phyloP scores from a whole-genome alignment of 2,888 invertebrate species.

The Holacanthella duospinosa region DNA sequence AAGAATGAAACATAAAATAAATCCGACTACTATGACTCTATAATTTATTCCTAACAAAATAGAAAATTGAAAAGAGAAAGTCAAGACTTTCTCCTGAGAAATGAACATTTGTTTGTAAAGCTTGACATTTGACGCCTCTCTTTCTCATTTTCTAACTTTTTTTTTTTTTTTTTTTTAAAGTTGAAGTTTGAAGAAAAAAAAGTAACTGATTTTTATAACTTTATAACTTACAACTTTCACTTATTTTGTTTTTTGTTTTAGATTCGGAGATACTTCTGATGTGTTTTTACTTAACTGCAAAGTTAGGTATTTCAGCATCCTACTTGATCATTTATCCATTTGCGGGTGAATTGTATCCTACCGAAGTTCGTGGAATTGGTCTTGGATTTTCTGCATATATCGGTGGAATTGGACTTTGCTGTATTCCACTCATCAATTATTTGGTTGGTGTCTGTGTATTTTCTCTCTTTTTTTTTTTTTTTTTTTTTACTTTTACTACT shows the following conservation, averaged over 20 bases:
- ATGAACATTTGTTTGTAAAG: too few species aligned
- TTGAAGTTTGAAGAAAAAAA: not conserved
- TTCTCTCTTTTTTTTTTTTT: slow-evolving; percentile 7
- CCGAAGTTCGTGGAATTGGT: slow-evolving; percentile 75
- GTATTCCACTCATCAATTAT: slow-evolving; percentile 83
- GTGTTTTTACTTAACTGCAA: slow-evolving; percentile 57
- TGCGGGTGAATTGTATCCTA: slow-evolving; percentile 83
- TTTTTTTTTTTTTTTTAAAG: not conserved
- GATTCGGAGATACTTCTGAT: slow-evolving; percentile 65
- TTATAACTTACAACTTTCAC: not conserved
- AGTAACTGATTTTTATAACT: not conserved
- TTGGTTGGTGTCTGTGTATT: slow-evolving; percentile 64
- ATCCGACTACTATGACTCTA: too few species aligned
- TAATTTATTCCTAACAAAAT: too few species aligned
- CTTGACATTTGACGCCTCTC: too few species aligned
- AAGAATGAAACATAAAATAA: too few species aligned
- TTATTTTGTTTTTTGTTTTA: slow-evolving; percentile 41
- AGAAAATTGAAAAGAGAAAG: too few species aligned
- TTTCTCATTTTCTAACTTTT: too few species aligned
- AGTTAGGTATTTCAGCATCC: slow-evolving; percentile 79
- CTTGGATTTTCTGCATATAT: slow-evolving; percentile 85
- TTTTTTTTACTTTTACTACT: too few species aligned
- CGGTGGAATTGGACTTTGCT: slow-evolving; percentile 73
- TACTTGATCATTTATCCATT: slow-evolving; percentile 87
- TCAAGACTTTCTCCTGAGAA: too few species aligned